Evolutionary conservation across 2,797 vertebrate genomes (phyloP).

Genomic region (Rhynchotus rufescens): DNA sequence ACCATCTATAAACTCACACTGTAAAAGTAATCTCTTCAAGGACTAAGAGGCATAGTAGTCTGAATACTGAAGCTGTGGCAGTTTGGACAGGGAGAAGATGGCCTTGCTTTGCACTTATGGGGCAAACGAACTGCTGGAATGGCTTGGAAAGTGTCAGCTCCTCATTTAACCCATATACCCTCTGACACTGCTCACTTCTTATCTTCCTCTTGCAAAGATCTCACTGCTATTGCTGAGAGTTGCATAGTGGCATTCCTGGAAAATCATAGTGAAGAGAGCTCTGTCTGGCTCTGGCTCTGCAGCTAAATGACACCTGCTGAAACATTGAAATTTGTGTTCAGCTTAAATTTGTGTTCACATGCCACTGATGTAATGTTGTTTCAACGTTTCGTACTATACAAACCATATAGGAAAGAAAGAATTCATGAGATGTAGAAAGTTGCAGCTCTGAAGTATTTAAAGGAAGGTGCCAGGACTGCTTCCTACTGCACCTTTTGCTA

Average conservation of each 20-base stretch:
- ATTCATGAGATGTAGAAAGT: neutral
- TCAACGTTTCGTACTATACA: neutral
- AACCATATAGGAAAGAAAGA: neutral
- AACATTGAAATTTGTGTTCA: neutral
- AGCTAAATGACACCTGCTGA: neutral
- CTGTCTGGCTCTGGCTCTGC: neutral
- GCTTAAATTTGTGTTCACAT: neutral
- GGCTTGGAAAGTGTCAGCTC: neutral
- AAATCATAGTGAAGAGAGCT: neutral
- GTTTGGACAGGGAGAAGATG: neutral
- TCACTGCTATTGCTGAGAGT: neutral
- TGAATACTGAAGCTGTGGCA: neutral
- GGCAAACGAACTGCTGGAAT: neutral
- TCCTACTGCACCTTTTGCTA: neutral
- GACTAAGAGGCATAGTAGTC: neutral
- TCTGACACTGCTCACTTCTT: neutral
- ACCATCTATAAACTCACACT: neutral
- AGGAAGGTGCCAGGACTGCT: neutral
- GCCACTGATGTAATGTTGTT: neutral
- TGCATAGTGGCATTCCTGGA: neutral
- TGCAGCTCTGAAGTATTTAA: neutral
- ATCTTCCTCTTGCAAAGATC: neutral
- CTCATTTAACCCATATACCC: fast-evolving
- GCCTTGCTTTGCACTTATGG: neutral
- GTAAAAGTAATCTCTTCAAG: neutral